phyloP scores from a whole-genome alignment of 1,140 invertebrate species.

The Kradibia gibbosae region DNA sequence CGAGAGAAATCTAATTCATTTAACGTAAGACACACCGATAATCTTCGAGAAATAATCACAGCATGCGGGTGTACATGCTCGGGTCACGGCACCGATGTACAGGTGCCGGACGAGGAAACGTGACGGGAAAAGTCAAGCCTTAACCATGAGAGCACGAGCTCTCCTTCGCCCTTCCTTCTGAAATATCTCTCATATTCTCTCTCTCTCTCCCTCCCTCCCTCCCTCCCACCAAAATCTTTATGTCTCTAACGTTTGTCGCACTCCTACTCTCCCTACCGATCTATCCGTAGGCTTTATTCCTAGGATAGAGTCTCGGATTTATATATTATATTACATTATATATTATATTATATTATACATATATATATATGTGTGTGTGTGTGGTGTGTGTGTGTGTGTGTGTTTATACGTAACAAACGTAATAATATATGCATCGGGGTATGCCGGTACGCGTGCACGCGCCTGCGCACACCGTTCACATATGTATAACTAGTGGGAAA shows the following conservation, averaged over 20 bases:
- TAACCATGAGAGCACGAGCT: conserved; percentile 9
- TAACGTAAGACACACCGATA: conserved; percentile 27
- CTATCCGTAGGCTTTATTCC: no score
- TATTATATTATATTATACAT: no score
- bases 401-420: not conserved
- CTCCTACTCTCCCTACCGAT: no score
- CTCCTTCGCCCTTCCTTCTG: not conserved
- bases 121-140: conserved; percentile 33
- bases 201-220: not conserved
- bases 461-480: not conserved
- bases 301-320: no score
- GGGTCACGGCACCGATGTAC: conserved; percentile 14
- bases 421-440: not conserved
- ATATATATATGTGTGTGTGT: not conserved
- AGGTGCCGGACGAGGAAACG: conserved; percentile 39
- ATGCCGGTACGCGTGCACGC: not conserved
- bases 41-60: conserved; percentile 35
- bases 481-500: not conserved
- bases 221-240: no score
- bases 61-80: conserved; percentile 17
- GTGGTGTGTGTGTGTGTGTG: not conserved
- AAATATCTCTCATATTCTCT: not conserved
- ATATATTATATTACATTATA: no score
- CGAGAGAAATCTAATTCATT: conserved; percentile 38
- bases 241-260: no score